Evolutionary conservation across 2,797 vertebrate genomes (phyloP).

Genomic region (Spea hammondii): DNA sequence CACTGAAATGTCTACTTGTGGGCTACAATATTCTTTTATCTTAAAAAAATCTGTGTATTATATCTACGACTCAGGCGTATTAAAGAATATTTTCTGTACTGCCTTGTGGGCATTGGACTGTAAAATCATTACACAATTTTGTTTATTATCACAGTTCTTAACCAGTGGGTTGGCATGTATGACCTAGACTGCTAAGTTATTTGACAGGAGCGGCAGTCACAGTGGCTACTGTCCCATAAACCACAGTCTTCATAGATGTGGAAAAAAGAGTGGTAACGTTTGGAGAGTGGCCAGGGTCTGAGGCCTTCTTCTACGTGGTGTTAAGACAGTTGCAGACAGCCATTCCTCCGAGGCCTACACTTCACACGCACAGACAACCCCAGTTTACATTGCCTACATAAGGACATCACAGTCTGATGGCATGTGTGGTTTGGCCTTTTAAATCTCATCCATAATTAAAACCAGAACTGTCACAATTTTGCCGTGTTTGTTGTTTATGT

Average conservation of each 20-base stretch:
- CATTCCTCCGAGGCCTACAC: constrained; percentile 31
- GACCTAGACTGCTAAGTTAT: constrained; percentile 26
- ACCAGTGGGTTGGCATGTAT: constrained; percentile 43
- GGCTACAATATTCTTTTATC: too few relatives aligned
- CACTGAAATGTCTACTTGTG: too few relatives aligned
- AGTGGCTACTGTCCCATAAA: constrained; percentile 11
- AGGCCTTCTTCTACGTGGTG: constrained; percentile 16
- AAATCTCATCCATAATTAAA: constrained; percentile 10
- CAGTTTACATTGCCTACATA: constrained; percentile 17
- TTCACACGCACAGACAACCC: constrained; percentile 44
- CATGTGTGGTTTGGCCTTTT: constrained; percentile 28
- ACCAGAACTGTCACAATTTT: constrained; percentile 13
- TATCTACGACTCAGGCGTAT: not conserved
- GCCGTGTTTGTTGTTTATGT: constrained; percentile 11
- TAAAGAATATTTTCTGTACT: constrained; percentile 26
- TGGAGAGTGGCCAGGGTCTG: not conserved
- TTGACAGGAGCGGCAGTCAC: constrained; percentile 38
- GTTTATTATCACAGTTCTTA: constrained; percentile 47
- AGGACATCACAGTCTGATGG: constrained; percentile 32
- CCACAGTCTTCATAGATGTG: constrained; percentile 37
- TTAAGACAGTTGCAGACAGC: constrained; percentile 42
- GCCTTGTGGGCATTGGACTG: constrained; percentile 18
- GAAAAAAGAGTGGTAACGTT: constrained; percentile 19
- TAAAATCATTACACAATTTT: constrained; percentile 42
- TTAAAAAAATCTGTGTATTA: not conserved